Base-by-base conservation (phyloP, 2,797 vertebrate genomes). In the Hippocampus kuda region DNA sequence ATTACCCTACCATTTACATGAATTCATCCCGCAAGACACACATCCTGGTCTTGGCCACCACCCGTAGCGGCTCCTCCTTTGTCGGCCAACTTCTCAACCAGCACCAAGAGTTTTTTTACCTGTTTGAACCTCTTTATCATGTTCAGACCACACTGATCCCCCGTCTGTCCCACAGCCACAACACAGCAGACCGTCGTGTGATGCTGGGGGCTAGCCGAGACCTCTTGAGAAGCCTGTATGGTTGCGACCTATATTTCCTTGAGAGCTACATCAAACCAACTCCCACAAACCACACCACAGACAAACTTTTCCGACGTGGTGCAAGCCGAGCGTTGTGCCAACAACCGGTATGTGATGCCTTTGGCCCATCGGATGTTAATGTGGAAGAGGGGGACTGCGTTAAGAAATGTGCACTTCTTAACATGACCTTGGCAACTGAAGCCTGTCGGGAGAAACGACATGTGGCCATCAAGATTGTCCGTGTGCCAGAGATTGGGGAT, bases 51-150 rank as follows among this genome's bases (percentile, higher is more conserved):
- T 89, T 98, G n/a, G 95, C 95, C 79, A 96, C 96, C 48, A 97
- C 95, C 0, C 93, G 96, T 26, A 96, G 94, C 0, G 96, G 96
- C 75, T 98, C 96, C 26, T 96, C 96, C 0, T 98, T 98, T 12
- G 92, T 96, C 0, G 95, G 95, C 70, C 95, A 98, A 87, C 93
- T 98, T 74, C 94, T 98, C 81, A 98, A 98, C 88, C 96, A 98
- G 85, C 94, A 98, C 84, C 91, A 94, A 10, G 93, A 96, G 73
- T 91, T 97, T 64, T 98, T 98, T 88, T 98, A 97, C 89, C 89
- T 98, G 86, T 98, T 97, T 1, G 95, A 98, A 87, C 95, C 95
- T 34, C 94, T 97, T 41, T 96, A 96, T 79, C 95, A 97, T 0
- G 94, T 97, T n/a, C 94, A 96, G 86, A 93, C 92, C 70, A 92